phyloP scores from a whole-genome alignment of 2,888 invertebrate species.

The Diadegma fenestrale region DNA sequence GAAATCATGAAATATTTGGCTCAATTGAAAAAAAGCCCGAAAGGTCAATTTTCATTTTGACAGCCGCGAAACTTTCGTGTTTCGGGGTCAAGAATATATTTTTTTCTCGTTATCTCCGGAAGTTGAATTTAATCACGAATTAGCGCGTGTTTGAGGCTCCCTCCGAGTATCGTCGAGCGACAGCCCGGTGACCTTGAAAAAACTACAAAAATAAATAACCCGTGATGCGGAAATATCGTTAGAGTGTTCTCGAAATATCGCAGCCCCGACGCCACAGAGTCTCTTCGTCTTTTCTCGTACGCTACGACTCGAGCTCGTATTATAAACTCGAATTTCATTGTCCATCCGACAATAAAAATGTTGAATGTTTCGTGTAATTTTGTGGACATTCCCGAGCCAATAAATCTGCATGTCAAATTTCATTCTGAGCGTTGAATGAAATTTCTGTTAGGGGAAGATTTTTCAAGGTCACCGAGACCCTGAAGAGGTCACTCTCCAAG shows the following conservation, averaged over 20 bases:
- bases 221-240: constrained; percentile 63
- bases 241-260: constrained; percentile 55
- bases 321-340: constrained; percentile 14
- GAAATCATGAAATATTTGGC: not conserved
- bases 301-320: constrained; percentile 37
- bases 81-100: not conserved
- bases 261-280: constrained; percentile 30
- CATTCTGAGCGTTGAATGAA: not conserved
- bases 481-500: not conserved
- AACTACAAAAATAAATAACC: constrained; percentile 55
- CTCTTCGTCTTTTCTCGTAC: constrained; percentile 33
- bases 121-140: constrained; percentile 16
- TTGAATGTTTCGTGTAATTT: not conserved
- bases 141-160: constrained; percentile 6
- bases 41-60: not conserved
- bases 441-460: not conserved
- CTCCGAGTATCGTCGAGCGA: not conserved
- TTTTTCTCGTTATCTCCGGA: constrained; percentile 6
- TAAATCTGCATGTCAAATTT: not conserved
- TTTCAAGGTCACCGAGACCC: not conserved
- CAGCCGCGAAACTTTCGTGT: not conserved
- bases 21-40: not conserved
- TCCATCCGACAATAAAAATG: constrained; percentile 38
- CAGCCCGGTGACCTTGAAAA: constrained; percentile 59
- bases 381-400: not conserved